Percentiles rank a stretch among this genome's conserved stretches.
phyloP scores from a whole-genome alignment of 1,140 invertebrate species.

The Harpegnathos saltator region DNA sequence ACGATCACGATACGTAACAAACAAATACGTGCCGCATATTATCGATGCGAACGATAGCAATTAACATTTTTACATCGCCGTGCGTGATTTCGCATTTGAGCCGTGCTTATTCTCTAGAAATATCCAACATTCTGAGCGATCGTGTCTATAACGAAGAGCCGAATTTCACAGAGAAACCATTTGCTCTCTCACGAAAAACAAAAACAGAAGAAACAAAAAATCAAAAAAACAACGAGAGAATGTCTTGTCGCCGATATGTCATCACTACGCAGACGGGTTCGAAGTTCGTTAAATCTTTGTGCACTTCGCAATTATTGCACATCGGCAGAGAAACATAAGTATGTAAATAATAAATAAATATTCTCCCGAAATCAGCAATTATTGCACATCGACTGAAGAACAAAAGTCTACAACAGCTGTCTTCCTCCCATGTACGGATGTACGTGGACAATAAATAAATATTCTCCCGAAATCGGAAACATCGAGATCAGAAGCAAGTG shows the following conservation, averaged over 20 bases:
- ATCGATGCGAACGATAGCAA: conserved; percentile 61
- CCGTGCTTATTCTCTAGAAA: conserved; percentile 49
- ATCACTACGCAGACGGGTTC: too few species aligned
- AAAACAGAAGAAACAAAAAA: conserved; percentile 22
- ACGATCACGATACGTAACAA: conserved; percentile 69
- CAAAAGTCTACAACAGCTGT: background rate
- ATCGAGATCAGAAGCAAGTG: background rate
- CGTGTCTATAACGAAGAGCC: conserved; percentile 19
- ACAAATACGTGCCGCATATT: conserved; percentile 46
- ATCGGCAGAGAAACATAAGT: too few species aligned
- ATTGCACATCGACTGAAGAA: background rate
- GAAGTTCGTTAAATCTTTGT: too few species aligned
- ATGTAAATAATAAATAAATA: too few species aligned
- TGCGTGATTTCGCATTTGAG: background rate
- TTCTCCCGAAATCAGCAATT: too few species aligned
- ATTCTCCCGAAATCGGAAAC: background rate
- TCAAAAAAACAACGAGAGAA: conserved; percentile 14
- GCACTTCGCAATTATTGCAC: too few species aligned
- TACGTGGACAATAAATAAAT: background rate
- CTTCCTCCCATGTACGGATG: conserved; percentile 5
- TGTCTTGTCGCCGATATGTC: background rate
- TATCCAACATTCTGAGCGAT: conserved; percentile 23
- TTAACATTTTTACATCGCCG: conserved; percentile 10
- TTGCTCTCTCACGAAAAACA: too few species aligned
- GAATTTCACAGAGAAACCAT: conserved; percentile 25